Conservation (phyloP, 2,888 invertebrate genomes). For the Polietes domitor region DNA sequence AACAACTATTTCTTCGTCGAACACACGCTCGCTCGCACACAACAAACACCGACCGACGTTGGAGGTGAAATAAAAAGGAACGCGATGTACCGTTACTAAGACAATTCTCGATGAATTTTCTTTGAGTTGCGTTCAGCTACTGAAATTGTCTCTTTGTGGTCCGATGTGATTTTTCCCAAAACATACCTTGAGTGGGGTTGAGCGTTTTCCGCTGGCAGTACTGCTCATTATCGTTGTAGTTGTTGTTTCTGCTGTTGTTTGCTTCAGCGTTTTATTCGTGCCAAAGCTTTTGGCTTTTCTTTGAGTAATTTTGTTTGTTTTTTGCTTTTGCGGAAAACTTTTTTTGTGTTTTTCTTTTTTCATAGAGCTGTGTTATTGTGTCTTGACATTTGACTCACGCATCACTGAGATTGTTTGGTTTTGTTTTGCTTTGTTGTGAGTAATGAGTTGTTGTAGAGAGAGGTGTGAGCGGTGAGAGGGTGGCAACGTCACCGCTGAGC, state of each 20-base stretch:
- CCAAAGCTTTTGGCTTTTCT: conserved; percentile 11
- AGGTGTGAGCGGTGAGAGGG: background rate
- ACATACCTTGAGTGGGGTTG: conserved; percentile 54
- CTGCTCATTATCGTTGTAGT: conserved; percentile 45
- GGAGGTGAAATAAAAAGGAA: background rate
- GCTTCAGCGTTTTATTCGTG: conserved; percentile 1
- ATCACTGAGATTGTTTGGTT: conserved; percentile 6
- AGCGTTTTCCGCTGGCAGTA: background rate
- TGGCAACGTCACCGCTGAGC: background rate
- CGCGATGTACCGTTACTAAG: conserved; percentile 39
- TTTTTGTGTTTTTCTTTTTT: background rate
- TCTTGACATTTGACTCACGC: conserved; percentile 12
- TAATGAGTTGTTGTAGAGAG: too few relatives aligned
- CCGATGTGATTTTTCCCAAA: conserved; percentile 28
- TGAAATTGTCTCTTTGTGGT: conserved; percentile 35
- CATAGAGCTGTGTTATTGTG: background rate
- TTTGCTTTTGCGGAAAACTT: background rate
- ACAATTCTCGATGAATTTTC: conserved; percentile 40
- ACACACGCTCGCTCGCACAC: background rate
- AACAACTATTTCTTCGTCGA: too few relatives aligned
- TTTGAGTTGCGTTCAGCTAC: conserved; percentile 50
- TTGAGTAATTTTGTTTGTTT: background rate
- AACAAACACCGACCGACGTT: conserved; percentile 1
- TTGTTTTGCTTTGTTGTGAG: too few relatives aligned
- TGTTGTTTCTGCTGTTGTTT: background rate